Conservation (phyloP, 2,888 invertebrate genomes). For the Hirtodrosophila confusa region DNA sequence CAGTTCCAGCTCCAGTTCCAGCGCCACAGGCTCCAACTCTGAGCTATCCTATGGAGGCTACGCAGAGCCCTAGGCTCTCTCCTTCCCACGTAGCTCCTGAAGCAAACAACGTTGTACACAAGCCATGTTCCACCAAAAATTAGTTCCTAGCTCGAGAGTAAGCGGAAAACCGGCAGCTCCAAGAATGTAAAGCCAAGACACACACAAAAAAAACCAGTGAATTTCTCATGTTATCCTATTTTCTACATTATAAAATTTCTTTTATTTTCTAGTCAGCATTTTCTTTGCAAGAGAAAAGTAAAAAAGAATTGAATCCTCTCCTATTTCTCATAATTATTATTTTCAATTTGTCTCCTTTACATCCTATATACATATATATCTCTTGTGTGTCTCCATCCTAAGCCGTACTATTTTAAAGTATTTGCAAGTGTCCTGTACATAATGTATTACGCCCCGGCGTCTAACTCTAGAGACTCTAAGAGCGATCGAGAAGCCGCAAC, state of each 20-base stretch:
- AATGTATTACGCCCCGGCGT: too few species aligned
- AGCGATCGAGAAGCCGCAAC: constrained; percentile 33
- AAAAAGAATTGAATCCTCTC: constrained; percentile 37
- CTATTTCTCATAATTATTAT: constrained; percentile 17
- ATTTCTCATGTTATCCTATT: constrained; percentile 1
- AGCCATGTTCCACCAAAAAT: constrained; percentile 84
- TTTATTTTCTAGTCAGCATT: constrained; percentile 81
- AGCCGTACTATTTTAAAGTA: constrained; percentile 66
- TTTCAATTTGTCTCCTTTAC: too few species aligned
- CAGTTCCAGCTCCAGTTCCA: constrained; percentile 39
- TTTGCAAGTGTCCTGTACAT: constrained; percentile 4
- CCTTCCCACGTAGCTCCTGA: constrained; percentile 1
- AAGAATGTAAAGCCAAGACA: constrained; percentile 32
- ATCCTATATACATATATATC: constrained; percentile 32
- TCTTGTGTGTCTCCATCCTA: constrained; percentile 58
- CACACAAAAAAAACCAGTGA: constrained; percentile 44
- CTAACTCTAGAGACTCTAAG: constrained; percentile 68
- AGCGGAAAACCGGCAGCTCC: constrained; percentile 55
- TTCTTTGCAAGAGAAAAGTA: constrained; percentile 64
- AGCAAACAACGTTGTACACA: constrained; percentile 36
- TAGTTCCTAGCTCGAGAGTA: constrained; percentile 83
- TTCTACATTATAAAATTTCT: constrained; percentile 31
- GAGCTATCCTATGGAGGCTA: constrained; percentile 70
- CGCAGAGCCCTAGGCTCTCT: constrained; percentile 67
- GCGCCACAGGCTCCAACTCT: constrained; percentile 39